Evolutionary conservation across 2,888 invertebrate species (phyloP), one percentile per base, ranked within the genome.

Genomic region (Unio delphinus): DNA sequence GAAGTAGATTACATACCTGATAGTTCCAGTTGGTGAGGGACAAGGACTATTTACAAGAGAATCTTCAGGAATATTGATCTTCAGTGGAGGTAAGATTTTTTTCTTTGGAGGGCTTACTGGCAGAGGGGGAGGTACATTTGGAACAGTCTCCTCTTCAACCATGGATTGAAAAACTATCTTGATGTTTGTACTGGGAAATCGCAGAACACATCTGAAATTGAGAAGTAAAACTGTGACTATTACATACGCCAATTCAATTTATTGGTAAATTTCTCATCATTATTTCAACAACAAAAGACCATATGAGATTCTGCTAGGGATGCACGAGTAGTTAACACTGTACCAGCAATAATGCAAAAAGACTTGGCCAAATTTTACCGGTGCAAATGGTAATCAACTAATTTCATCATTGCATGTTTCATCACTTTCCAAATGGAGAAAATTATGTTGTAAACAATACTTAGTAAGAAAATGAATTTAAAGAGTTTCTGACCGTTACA

Each of bases 181-280:
- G 90, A 98, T 98, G 90, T 95, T 97, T 89, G 98, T 98, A 90
- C 97, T 98, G 74, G 98, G 98, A 92, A 98, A 98, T 85, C 98
- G 94, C 87, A 98, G 94, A 80, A 95, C 95, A 92, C 98, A 98
- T 91, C 97, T 98, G 93, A 23, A 84, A 83, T 18, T 60, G 55
- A 62, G 65, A 70, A 65, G 23, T 59, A 59, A 23, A 23, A 59
- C 4, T 23, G 23, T 58, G 11, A 67, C 67, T 64, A 59, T 59
- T 59, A 23, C 15, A 59, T 59, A 11, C 18, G 28, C 23, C 28
- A 61, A 8, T 61, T 8, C 18, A 20, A 61, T 20, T 30, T 28
- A 34, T 23, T 20, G 28, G 34, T 30, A 61, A 26, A 30, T n/a
- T 30, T 61, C 7, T 61, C 61, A 61, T 0, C 3, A 23, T 61